Percentiles rank a stretch among this genome's conserved stretches.
Evolutionary conservation across 2,113 vertebrate species (phyloP).

Genomic region (Candoia aspera): DNA sequence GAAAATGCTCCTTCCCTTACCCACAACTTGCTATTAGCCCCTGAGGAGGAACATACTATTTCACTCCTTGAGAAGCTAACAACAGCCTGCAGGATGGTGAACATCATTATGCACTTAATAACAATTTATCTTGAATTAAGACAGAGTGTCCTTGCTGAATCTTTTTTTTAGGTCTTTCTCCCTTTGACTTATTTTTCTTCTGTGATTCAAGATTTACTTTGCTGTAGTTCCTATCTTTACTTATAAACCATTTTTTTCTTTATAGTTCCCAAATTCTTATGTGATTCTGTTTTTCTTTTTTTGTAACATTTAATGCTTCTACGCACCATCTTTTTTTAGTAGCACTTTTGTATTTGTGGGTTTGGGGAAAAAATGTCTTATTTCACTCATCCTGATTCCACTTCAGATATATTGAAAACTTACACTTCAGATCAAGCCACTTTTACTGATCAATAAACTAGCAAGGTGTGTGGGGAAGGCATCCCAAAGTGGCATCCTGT

Average conservation of each 20-base stretch:
- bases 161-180: fast-evolving
- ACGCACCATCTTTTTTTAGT: fast-evolving
- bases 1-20: background rate
- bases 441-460: fast-evolving
- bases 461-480: background rate
- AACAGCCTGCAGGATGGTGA: background rate
- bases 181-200: background rate
- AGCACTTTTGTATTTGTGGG: fast-evolving
- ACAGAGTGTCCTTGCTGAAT: background rate
- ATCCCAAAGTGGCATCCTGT: fast-evolving
- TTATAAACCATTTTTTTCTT: background rate
- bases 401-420: fast-evolving
- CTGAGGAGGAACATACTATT: background rate
- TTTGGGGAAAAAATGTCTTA: background rate
- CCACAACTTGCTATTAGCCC: background rate
- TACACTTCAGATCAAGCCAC: background rate
- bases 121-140: background rate
- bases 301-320: background rate
- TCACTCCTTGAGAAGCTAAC: background rate
- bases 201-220: background rate
- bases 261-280: background rate
- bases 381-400: background rate
- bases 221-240: background rate
- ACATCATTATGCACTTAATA: background rate
- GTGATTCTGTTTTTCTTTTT: background rate